Evolutionary conservation across 2,888 invertebrate genomes (phyloP), one percentile per base, ranked within the genome.

Genomic region (Parnassius glacialis): DNA sequence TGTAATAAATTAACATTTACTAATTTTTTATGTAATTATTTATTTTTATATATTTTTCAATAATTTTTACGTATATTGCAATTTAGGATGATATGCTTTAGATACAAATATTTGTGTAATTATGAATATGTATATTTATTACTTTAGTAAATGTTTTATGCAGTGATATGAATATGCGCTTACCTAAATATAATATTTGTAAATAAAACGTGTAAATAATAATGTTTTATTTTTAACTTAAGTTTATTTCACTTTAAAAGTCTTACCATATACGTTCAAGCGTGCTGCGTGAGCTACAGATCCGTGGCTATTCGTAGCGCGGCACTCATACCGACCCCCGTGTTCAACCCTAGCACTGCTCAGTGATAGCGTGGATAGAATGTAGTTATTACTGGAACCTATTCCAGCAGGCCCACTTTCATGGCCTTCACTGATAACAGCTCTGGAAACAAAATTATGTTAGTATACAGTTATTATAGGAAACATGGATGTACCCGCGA

Each of bases 321-420:
- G 91, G 78, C 97, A 97, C 67, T 95, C 95, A 83, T 97, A 97
- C 48, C 96, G 93, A 0, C 97, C 97, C 2, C 97, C 97, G 76
- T 97, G 97, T 73, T 96, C 95, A 34, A 96, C 94, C 44, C 95
- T 92, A 9, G 95, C 95, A 66, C 94, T 94, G 67, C 94, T 94
- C 74, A 96, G 93, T 77, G 96, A 96, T 71, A 96, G 92, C 74
- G 96, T 96, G 74, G 96, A 96, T 80, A 97, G 93, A 69, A 97
- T 95, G 83, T 96, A 96, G 74, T 96, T 96, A 66, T 78, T 83
- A 60, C 80, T 81, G 0, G 87, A 73, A 0, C 89, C 83, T 41
- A 90, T 74, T 2, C 89, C 83, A 3, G 84, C 71, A 9, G 87
- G 83, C 20, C 87, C 82, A 12, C 70, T 85, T 70, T 91, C 91